Evolutionary conservation across 1,140 invertebrate species (phyloP).

Genomic region (Heterodera carotae): DNA sequence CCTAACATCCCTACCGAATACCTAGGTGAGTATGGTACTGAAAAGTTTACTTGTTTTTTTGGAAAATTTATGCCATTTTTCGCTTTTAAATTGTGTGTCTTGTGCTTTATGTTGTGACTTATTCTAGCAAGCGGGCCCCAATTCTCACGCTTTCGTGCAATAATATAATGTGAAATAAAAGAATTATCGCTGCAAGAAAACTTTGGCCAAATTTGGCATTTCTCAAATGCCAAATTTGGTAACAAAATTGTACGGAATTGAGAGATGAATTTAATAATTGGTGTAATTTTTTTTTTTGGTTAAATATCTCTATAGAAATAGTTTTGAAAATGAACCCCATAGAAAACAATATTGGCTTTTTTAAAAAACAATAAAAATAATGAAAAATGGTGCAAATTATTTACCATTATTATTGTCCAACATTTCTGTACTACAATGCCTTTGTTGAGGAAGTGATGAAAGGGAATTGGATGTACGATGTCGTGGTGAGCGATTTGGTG

Average conservation of each 20-base stretch:
- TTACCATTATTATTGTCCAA: not conserved
- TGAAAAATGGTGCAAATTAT: not conserved
- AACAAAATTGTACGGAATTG: not conserved
- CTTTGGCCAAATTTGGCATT: not conserved
- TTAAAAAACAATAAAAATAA: not conserved
- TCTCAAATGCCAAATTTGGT: slow-evolving; percentile 2
- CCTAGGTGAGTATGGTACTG: too few species aligned
- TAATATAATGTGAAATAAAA: not conserved
- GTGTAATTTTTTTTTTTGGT: too few species aligned
- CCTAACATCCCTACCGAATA: too few species aligned
- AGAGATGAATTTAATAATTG: not conserved
- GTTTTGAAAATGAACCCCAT: not conserved
- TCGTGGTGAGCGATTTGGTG: too few species aligned
- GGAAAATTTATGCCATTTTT: too few species aligned
- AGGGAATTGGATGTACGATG: not conserved
- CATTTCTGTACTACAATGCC: not conserved
- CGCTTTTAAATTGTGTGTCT: not conserved
- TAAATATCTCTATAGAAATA: not conserved
- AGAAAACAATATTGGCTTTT: not conserved
- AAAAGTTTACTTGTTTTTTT: too few species aligned
- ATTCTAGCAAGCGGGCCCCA: not conserved
- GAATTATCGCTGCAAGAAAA: not conserved
- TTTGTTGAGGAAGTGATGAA: not conserved
- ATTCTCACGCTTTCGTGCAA: not conserved
- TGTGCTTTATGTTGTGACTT: too few species aligned